Conservation (phyloP, 2,113 vertebrate genomes). For the Sphaerodactylus townsendi region DNA sequence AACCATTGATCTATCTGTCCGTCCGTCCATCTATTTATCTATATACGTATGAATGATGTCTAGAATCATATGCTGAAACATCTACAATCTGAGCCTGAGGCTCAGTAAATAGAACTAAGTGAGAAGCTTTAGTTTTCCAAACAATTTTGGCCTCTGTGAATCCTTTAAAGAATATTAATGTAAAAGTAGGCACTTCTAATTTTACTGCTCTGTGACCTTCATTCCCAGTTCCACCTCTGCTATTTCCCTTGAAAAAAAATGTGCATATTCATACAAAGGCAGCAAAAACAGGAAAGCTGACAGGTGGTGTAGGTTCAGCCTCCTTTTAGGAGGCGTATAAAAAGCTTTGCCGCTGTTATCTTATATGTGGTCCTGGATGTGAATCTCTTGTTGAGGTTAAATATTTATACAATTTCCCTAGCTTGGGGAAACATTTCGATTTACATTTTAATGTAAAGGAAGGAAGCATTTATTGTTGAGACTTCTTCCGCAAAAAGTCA, state of each 20-base stretch:
- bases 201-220: neutral
- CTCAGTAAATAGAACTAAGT: neutral
- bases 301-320: neutral
- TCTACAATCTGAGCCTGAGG: neutral
- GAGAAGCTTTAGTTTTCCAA: neutral
- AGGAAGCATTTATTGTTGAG: constrained; percentile 16
- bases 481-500: neutral
- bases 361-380: neutral
- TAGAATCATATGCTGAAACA: too few species aligned
- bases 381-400: neutral
- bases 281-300: neutral
- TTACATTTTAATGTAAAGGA: constrained; percentile 27
- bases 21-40: too few species aligned
- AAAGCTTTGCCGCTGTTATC: neutral
- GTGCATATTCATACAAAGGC: neutral
- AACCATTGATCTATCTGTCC: too few species aligned
- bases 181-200: neutral
- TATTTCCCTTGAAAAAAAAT: neutral
- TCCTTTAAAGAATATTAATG: neutral
- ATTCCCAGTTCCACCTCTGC: neutral
- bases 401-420: constrained; percentile 19
- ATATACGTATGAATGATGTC: too few species aligned
- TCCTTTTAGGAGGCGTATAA: neutral
- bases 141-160: neutral
- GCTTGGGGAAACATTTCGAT: neutral